Conservation (phyloP, 1,140 invertebrate species). For the Platyscapa corneri region DNA sequence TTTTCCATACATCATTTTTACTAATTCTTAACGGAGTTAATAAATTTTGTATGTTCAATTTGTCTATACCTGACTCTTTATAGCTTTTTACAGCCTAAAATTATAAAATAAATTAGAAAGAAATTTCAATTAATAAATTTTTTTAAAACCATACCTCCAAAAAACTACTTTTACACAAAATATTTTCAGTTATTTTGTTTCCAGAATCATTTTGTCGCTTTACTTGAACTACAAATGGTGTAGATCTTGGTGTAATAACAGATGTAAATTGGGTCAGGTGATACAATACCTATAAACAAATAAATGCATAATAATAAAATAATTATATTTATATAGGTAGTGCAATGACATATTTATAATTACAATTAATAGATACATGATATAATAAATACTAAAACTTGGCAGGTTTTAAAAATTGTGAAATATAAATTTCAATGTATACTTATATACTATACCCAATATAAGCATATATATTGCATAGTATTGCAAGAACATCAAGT, state of each 20-base stretch:
- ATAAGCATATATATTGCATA: neutral
- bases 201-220: slow-evolving; percentile 57
- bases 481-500: neutral
- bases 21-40: slow-evolving; percentile 53
- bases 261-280: slow-evolving; percentile 71
- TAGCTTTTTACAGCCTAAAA: slow-evolving; percentile 67
- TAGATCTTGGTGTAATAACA: slow-evolving; percentile 64
- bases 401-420: neutral
- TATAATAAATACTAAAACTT: slow-evolving; percentile 1
- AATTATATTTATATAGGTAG: neutral
- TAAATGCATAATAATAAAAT: neutral
- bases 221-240: slow-evolving; percentile 57
- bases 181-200: slow-evolving; percentile 55
- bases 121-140: neutral
- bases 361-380: neutral
- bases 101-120: slow-evolving; percentile 21
- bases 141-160: slow-evolving; percentile 58
- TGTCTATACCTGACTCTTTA: slow-evolving; percentile 59
- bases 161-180: slow-evolving; percentile 62
- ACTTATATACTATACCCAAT: slow-evolving; percentile 2
- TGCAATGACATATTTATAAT: neutral
- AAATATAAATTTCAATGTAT: slow-evolving; percentile 5
- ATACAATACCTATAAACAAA: slow-evolving; percentile 67
- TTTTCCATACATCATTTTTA: slow-evolving; percentile 57
- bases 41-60: slow-evolving; percentile 58